Evolutionary conservation across 2,113 vertebrate species (phyloP).

Genomic region (Sakesphorus luctuosus): DNA sequence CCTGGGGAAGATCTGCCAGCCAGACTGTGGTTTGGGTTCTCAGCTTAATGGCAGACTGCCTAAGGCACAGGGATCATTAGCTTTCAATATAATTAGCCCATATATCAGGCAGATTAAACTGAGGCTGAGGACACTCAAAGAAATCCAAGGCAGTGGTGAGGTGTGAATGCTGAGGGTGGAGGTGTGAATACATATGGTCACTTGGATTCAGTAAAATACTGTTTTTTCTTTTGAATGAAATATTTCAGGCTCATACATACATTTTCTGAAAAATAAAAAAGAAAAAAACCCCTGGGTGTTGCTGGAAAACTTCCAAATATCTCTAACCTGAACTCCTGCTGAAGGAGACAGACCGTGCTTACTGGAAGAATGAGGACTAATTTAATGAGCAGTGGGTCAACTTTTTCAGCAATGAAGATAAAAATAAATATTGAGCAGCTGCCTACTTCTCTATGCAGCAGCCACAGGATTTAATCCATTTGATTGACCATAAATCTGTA

Average conservation of each 20-base stretch:
- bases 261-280: neutral
- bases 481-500: conserved; percentile 17
- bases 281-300: neutral
- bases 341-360: neutral
- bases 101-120: conserved; percentile 4
- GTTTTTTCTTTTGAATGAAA: neutral
- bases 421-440: conserved; percentile 67
- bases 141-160: neutral
- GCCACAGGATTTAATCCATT: conserved; percentile 19
- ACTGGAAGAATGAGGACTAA: conserved; percentile 26
- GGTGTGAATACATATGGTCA: neutral
- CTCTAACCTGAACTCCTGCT: neutral
- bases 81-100: conserved; percentile 25
- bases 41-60: conserved; percentile 5
- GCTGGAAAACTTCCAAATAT: conserved; percentile 28
- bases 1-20: neutral
- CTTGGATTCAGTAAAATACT: neutral
- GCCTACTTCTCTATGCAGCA: conserved; percentile 25
- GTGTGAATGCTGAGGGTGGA: neutral
- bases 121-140: neutral
- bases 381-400: conserved; percentile 27
- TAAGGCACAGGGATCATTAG: neutral
- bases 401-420: conserved; percentile 28
- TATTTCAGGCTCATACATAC: neutral
- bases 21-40: neutral